Evolutionary conservation across 2,797 vertebrate species (phyloP).

Genomic region (Trachurus trachurus): DNA sequence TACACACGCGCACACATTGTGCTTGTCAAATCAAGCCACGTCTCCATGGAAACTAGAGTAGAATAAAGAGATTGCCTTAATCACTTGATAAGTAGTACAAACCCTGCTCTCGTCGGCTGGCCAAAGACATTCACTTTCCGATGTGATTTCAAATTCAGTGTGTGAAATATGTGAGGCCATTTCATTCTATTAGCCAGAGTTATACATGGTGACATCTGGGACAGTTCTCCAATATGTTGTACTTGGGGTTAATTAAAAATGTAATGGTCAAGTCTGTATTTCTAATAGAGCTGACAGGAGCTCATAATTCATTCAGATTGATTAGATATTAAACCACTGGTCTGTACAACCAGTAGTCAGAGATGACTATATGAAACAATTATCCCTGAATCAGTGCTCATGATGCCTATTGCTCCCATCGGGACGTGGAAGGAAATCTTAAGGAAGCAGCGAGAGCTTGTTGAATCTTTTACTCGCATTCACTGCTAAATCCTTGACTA

Average conservation of each 20-base stretch:
- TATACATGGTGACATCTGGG: conserved; percentile 61
- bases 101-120: conserved; percentile 64
- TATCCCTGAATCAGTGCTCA: conserved; percentile 45
- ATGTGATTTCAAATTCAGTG: conserved; percentile 61
- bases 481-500: background rate
- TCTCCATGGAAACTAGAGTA: conserved; percentile 83
- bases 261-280: conserved; percentile 77
- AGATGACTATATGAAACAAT: conserved; percentile 46
- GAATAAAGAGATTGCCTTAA: conserved; percentile 81
- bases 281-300: conserved; percentile 70
- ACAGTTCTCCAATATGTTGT: conserved; percentile 69
- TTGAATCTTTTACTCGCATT: conserved; percentile 5
- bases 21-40: conserved; percentile 75
- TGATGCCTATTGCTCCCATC: conserved; percentile 31
- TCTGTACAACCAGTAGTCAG: conserved; percentile 55
- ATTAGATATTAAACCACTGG: conserved; percentile 72
- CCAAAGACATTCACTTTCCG: conserved; percentile 69
- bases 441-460: conserved; percentile 14
- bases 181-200: conserved; percentile 70
- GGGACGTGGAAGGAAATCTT: conserved; percentile 37
- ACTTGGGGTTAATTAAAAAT: conserved; percentile 79
- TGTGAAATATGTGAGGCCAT: conserved; percentile 58
- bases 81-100: conserved; percentile 80
- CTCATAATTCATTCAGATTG: conserved; percentile 74
- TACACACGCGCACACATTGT: conserved; percentile 42